Base-by-base conservation (phyloP, 1,140 invertebrate species). In the Drosophila auraria region DNA sequence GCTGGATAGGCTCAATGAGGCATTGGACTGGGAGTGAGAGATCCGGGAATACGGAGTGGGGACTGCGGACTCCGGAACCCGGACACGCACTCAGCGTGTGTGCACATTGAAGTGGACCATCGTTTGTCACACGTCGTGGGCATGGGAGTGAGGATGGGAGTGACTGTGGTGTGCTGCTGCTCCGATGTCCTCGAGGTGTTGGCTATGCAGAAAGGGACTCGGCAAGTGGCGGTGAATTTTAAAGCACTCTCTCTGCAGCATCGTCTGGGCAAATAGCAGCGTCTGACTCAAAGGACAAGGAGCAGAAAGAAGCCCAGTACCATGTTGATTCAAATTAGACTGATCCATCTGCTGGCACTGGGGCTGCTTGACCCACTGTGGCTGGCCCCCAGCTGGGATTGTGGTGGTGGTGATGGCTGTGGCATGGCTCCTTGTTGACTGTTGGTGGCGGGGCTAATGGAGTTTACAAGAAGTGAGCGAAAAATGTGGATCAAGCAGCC, bases 401-500 rank as follows among this genome's bases (percentile, higher is more conserved):
- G 53, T 30, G 30, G 59, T 12, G 20, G 33, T 54, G 30, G 58
- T 8, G 17, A 12, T 17, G 63, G 44, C 42, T 57, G 53, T 40
- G 36, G 63, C 40, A 33, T 23, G 27, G 50, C 78, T 64, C 54
- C 64, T 56, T 71, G 56, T 69, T 63, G 51, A 50, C 36, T 66
- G 64, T 44, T 58, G 69, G 59, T 62, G 51, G 44, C 27, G 73
- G 73, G 73, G 81, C 86, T 90, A 89, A 89, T 89, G 84, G 86
- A 89, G 84, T 89, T 83, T 79, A 64, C 66, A 82, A 79, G 70
- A 82, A 71, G 56, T 56, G 56, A 65, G 51, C 49, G 36, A 44
- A 87, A 81, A 78, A 87, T 82, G 59, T 89, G 74, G 84, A 90
- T 89, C 86, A 90, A 89, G 84, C 82, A 51, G 59, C 54, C 58